phyloP scores from a whole-genome alignment of 2,113 vertebrate species.

The Camelus dromedarius region DNA sequence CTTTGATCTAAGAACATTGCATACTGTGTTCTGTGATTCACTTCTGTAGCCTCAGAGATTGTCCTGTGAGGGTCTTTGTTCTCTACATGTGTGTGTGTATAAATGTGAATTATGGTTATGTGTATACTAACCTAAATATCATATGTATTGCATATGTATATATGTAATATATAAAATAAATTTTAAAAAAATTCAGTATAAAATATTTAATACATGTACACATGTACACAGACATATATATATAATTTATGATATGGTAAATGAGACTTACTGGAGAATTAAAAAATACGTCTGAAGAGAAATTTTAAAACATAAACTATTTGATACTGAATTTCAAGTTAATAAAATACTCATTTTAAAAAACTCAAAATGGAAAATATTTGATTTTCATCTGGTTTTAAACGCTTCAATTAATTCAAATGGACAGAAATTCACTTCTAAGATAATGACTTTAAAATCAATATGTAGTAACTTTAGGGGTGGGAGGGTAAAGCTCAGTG shows the following conservation, averaged over 20 bases:
- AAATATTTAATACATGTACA: background rate
- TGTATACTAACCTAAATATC: background rate
- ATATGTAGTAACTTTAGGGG: background rate
- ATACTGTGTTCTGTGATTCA: background rate
- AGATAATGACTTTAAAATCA: constrained; percentile 22
- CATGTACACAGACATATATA: background rate
- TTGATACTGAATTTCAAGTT: constrained; percentile 24
- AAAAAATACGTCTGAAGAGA: background rate
- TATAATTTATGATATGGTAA: background rate
- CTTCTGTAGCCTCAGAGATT: background rate
- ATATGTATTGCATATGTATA: background rate
- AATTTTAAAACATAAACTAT: background rate
- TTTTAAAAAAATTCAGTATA: background rate
- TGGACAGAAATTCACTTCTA: background rate
- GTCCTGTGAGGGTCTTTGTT: background rate
- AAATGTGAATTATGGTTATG: background rate
- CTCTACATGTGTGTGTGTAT: background rate
- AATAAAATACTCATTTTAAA: constrained; percentile 4
- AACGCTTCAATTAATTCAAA: background rate
- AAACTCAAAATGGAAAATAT: background rate
- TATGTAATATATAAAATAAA: background rate
- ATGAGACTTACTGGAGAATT: background rate
- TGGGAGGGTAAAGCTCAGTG: too few species aligned
- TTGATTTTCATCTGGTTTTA: constrained; percentile 29
- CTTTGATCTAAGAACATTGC: background rate